Evolutionary conservation across 2,113 vertebrate genomes (phyloP).

Genomic region (Ophiodon elongatus): DNA sequence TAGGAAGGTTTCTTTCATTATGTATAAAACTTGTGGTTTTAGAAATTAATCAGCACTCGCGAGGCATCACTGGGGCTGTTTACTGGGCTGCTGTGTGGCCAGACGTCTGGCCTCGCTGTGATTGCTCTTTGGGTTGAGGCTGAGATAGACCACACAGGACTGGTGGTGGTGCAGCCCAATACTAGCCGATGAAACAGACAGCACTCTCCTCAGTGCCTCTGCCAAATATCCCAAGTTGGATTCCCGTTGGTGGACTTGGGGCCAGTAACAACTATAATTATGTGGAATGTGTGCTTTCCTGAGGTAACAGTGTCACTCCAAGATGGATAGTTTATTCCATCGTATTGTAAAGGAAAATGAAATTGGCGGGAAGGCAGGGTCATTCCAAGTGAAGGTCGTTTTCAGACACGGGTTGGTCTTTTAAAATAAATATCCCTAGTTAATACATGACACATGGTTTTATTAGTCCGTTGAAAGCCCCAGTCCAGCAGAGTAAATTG

Average conservation of each 20-base stretch:
- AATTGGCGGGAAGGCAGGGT: conserved; percentile 66
- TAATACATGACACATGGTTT: conserved; percentile 58
- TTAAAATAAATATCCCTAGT: conserved; percentile 66
- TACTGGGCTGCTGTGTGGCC: conserved; percentile 65
- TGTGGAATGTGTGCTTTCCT: conserved; percentile 81
- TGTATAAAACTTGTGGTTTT: conserved; percentile 66
- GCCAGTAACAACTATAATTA: conserved; percentile 84
- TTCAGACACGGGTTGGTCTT: conserved; percentile 39
- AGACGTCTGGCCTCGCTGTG: conserved; percentile 64
- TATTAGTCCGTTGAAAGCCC: conserved; percentile 45
- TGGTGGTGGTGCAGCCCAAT: conserved; percentile 55
- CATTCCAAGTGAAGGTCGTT: conserved; percentile 57
- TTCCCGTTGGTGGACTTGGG: conserved; percentile 61
- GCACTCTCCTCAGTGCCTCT: conserved; percentile 55
- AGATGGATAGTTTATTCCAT: conserved; percentile 79
- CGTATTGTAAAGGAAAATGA: conserved; percentile 74
- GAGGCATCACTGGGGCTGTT: conserved; percentile 60
- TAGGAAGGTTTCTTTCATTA: conserved; percentile 55
- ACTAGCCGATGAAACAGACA: conserved; percentile 68
- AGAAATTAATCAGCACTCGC: conserved; percentile 68
- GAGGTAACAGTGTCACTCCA: conserved; percentile 76
- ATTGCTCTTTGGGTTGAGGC: conserved; percentile 66
- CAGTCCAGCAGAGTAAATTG: background rate
- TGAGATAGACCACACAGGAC: conserved; percentile 81
- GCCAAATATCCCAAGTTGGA: conserved; percentile 78